Evolutionary conservation across 2,888 invertebrate genomes (phyloP).

Genomic region (Branchipolynoe longqiensis): DNA sequence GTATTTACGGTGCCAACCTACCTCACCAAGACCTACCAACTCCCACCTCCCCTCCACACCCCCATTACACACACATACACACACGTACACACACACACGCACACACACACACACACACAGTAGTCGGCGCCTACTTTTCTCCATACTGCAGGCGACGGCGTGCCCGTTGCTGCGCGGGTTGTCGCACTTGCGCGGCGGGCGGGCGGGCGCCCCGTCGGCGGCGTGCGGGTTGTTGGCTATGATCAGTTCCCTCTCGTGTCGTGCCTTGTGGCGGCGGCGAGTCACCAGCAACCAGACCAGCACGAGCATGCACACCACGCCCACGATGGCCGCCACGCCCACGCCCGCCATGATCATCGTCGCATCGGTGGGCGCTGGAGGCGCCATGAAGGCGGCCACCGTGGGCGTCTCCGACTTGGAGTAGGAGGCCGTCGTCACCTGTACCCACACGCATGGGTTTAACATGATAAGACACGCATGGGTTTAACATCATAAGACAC

Average conservation of each 20-base stretch:
- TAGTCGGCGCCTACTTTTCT: too few relatives aligned
- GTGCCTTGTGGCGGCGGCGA: background rate
- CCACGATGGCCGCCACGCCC: slow-evolving; percentile 62
- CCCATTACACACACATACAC: too few relatives aligned
- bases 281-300: slow-evolving; percentile 59
- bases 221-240: slow-evolving; percentile 38
- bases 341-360: slow-evolving; percentile 64
- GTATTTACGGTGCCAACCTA: too few relatives aligned
- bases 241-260: slow-evolving; percentile 51
- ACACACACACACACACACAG: too few relatives aligned
- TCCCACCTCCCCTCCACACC: too few relatives aligned
- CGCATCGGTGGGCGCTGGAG: slow-evolving; percentile 39
- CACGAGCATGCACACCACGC: slow-evolving; percentile 61
- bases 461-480: too few relatives aligned
- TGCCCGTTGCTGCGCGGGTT: background rate
- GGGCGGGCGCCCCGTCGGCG: background rate
- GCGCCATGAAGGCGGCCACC: slow-evolving; percentile 49
- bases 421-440: slow-evolving; percentile 76
- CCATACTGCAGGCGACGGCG: too few relatives aligned
- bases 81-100: too few relatives aligned
- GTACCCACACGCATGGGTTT: too few relatives aligned
- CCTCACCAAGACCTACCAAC: too few relatives aligned
- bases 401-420: slow-evolving; percentile 74
- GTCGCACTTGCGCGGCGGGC: slow-evolving; percentile 45
- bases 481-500: too few relatives aligned